Percentiles rank a stretch among this genome's conserved stretches.
Evolutionary conservation across 2,888 invertebrate genomes (phyloP).

Genomic region (Bimastos eiseni): DNA sequence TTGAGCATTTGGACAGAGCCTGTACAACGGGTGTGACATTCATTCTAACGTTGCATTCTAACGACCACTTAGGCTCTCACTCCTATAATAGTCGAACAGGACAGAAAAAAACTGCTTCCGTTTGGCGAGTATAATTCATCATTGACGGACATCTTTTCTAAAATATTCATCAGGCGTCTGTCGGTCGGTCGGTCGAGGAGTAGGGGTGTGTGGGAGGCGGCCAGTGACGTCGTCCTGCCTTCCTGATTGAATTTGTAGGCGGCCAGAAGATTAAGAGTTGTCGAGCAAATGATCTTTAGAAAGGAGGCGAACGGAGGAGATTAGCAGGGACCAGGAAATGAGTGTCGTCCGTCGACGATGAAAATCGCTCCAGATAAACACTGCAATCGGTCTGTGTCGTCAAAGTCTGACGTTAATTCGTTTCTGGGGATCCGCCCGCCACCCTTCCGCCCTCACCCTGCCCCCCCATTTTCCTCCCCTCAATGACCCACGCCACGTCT

Average conservation of each 20-base stretch:
- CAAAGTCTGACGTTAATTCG: background rate
- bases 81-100: no score
- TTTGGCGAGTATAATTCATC: background rate
- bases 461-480: no score
- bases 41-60: background rate
- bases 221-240: background rate
- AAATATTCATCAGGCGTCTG: background rate
- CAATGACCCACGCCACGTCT: no score
- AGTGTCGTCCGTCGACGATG: background rate
- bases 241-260: conserved; percentile 1
- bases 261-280: conserved; percentile 13
- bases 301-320: background rate
- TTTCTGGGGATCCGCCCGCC: background rate
- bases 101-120: background rate
- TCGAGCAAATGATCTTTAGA: conserved; percentile 13
- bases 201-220: background rate
- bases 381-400: no score
- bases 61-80: background rate
- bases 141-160: background rate
- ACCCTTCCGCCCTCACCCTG: no score
- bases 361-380: background rate
- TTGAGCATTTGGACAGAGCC: background rate
- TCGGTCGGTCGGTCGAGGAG: no score
- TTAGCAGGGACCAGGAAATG: background rate
- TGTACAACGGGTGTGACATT: background rate